Evolutionary conservation across 2,888 invertebrate species (phyloP).

Genomic region (Colostygia pectinataria): DNA sequence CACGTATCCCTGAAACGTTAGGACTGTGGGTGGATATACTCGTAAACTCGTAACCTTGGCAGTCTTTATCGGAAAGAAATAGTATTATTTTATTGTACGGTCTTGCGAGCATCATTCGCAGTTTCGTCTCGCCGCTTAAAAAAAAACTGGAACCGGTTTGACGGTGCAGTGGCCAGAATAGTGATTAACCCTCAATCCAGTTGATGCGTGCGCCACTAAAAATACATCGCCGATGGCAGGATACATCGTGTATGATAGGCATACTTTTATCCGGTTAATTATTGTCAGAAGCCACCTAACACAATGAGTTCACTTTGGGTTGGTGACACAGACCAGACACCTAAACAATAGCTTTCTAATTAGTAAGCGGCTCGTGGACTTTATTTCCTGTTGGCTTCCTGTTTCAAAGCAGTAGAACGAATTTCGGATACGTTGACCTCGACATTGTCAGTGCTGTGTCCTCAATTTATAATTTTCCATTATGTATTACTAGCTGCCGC

Average conservation of each 20-base stretch:
- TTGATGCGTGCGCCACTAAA: conserved; percentile 58
- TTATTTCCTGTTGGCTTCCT: conserved; percentile 62
- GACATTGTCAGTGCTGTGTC: conserved; percentile 36
- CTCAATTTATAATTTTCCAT: conserved; percentile 13
- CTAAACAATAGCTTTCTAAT: conserved; percentile 55
- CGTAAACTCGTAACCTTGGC: conserved; percentile 30
- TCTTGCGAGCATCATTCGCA: conserved; percentile 51
- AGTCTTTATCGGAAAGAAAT: conserved; percentile 37
- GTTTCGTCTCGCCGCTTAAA: conserved; percentile 45
- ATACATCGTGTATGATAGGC: conserved; percentile 1
- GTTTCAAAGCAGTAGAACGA: conserved; percentile 53
- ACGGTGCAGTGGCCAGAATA: conserved; percentile 62
- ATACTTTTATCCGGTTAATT: conserved; percentile 35
- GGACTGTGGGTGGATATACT: conserved; percentile 27
- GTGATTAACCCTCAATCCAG: conserved; percentile 67
- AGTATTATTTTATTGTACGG: conserved; percentile 44
- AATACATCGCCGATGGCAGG: conserved; percentile 43
- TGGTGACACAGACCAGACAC: conserved; percentile 37
- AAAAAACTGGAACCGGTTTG: conserved; percentile 67
- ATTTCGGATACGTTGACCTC: conserved; percentile 54
- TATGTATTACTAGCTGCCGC: no score
- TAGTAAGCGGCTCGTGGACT: conserved; percentile 54
- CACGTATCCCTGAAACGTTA: conserved; percentile 42
- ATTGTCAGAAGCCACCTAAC: conserved; percentile 32
- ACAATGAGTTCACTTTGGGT: conserved; percentile 38